These are phyloP conservation scores for Sminthopsis crassicaudata DNA, from an alignment of 2,113 vertebrate genomes.

Conservation along the genomic window DNA sequence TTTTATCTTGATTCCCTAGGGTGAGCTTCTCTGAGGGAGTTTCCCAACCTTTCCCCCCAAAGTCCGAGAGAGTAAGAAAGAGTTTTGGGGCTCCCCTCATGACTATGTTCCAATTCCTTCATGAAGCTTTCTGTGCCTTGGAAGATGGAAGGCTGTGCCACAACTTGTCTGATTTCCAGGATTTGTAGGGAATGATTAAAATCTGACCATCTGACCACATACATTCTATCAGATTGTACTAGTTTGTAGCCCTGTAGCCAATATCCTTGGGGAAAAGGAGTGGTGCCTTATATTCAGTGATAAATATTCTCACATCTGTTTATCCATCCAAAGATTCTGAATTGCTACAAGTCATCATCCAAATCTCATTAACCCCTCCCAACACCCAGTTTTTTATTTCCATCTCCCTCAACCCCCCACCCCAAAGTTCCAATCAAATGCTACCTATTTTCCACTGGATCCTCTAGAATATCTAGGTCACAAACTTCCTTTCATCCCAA, in stretches of 20 bases:
- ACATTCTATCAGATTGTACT: background rate
- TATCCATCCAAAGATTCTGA: background rate
- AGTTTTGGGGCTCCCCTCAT: no score
- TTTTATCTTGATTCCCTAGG: no score
- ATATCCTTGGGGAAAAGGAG: background rate
- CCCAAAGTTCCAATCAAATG: background rate
- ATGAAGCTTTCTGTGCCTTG: background rate
- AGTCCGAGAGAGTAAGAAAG: no score
- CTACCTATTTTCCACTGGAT: background rate
- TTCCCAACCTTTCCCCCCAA: no score
- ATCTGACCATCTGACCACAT: background rate
- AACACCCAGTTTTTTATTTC: background rate
- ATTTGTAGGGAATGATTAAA: background rate
- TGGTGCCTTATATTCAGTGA: background rate
- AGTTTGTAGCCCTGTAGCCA: background rate
- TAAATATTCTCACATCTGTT: background rate
- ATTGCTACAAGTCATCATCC: background rate
- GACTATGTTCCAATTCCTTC: accelerated
- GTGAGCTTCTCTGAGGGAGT: no score
- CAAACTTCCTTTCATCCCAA: background rate
- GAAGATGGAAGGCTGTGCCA: no score
- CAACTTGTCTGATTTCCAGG: background rate
- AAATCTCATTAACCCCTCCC: background rate
- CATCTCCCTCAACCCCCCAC: background rate
- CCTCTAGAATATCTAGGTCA: background rate